These are phyloP conservation scores for Tricholauxania praeusta DNA, from an alignment of 2,888 invertebrate species.

Conservation along the genomic window DNA sequence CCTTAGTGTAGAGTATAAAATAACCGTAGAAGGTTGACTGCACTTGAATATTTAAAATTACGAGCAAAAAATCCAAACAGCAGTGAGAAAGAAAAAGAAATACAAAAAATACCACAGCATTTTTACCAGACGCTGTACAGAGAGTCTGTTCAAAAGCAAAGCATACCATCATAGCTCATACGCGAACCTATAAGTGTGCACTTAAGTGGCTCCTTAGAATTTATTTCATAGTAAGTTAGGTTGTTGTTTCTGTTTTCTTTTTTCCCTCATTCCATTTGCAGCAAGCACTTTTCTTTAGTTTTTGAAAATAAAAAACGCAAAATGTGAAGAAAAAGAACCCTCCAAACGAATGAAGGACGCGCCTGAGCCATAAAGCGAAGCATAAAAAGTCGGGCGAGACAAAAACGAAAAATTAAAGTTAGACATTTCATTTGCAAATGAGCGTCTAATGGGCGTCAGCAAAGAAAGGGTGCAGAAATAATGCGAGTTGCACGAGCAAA, in stretches of 20 bases:
- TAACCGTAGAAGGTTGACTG: conserved; percentile 2
- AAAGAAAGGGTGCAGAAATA: background rate
- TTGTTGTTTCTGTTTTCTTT: conserved; percentile 1
- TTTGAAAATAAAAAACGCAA: no score
- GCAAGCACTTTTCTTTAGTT: no score
- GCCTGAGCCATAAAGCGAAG: background rate
- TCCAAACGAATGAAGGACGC: background rate
- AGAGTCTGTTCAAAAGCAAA: conserved; percentile 1
- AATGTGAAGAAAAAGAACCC: background rate
- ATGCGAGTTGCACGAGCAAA: background rate
- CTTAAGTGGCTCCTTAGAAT: conserved; percentile 30
- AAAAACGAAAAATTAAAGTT: conserved; percentile 27
- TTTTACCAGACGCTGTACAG: background rate
- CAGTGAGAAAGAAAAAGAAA: background rate
- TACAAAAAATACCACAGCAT: background rate
- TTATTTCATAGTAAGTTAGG: background rate
- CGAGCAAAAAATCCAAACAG: background rate
- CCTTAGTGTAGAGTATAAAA: background rate
- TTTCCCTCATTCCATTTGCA: no score
- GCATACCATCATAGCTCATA: background rate
- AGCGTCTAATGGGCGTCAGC: conserved; percentile 12
- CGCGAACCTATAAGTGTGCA: conserved; percentile 10
- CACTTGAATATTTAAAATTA: conserved; percentile 29
- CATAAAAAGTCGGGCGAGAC: conserved; percentile 6
- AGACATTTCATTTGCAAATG: conserved; percentile 33